These are phyloP conservation scores for Mormyrus hasselquistii DNA, from an alignment of 2,797 vertebrate genomes.

Conservation along the genomic window DNA sequence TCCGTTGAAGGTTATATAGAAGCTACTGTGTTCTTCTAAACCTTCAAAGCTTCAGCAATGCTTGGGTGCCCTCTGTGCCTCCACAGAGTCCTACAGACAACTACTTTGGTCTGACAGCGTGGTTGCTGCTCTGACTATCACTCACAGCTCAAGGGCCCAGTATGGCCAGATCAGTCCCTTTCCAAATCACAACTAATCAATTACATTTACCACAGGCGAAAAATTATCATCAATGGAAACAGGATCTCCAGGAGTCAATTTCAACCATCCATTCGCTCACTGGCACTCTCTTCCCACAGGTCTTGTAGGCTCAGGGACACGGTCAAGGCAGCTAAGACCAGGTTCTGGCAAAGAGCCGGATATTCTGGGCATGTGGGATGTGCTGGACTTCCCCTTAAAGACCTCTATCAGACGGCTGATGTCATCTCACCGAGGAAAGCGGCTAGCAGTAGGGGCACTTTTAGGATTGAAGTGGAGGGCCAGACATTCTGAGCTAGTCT, in stretches of 20 bases:
- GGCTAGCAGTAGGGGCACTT: not conserved
- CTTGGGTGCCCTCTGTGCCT: not conserved
- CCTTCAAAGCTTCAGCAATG: not conserved
- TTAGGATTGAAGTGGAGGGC: not conserved
- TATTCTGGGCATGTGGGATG: not conserved
- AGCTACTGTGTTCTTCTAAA: not conserved
- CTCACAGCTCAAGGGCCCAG: not conserved
- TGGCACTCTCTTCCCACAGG: conserved; percentile 2
- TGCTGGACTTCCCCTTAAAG: not conserved
- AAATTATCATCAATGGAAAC: not conserved
- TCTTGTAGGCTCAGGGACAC: conserved; percentile 15
- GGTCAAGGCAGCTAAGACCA: conserved; percentile 4
- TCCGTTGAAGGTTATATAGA: not conserved
- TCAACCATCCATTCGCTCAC: conserved; percentile 24
- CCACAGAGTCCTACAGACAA: not conserved
- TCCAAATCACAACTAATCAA: not conserved
- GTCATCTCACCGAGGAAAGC: not conserved
- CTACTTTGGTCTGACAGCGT: not conserved
- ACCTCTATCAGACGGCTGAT: not conserved
- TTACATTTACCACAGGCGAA: not conserved
- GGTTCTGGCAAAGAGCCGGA: not conserved
- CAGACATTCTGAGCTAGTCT: not conserved
- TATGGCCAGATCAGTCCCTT: not conserved
- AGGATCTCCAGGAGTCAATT: not conserved
- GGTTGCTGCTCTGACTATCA: not conserved